Base-by-base conservation (phyloP, 2,888 invertebrate species). In the Erebia ligea region DNA sequence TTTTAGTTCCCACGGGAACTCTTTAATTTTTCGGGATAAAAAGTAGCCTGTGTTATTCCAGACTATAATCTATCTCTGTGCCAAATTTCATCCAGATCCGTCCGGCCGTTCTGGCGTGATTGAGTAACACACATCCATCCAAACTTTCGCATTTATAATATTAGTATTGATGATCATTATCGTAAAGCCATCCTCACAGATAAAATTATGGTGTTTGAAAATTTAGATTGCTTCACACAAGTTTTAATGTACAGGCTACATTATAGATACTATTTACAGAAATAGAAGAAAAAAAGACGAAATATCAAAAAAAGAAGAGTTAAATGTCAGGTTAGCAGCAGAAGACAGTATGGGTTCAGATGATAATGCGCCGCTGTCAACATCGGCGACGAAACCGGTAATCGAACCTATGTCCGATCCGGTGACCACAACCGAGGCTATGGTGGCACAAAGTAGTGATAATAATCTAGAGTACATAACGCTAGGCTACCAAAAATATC, bases 251-350 rank as follows among this genome's bases (percentile, higher is more conserved):
- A 45, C 45, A 45, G 0, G 45, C 50, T 3, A 50, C 15, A 50
- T 50, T n/a, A 45, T 13, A 57, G 25, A 57, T 15, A 13, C 10
- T 54, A 11, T 68, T 68, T 62, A 34, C 34, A 85, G 86, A 74
- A 84, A 81, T 62, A 77, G 88, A 68, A 79, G 83, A 72, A 54
- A 19, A 54, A 54, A 54, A 54, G 19, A 54, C 2, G 54, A 54
- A 19, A 10, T 19, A 19, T 84, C 84, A 70, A 85, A 84, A 72
- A 82, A 82, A 40, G 82, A 77, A 21, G 83, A 82, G 34, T 54
- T 66, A 48, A 70, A 66, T 64, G 40, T 58, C 15, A 66, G 52
- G 8, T 64, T 65, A 25, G 45, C 69, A 3, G 72, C 65, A 21
- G 70, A 70, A 17, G 56, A 69, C 3, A 68, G 70, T 15, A 68